Evolutionary conservation across 2,888 invertebrate species (phyloP), one percentile per base, ranked within the genome.

Genomic region (Cosmia pyralina): DNA sequence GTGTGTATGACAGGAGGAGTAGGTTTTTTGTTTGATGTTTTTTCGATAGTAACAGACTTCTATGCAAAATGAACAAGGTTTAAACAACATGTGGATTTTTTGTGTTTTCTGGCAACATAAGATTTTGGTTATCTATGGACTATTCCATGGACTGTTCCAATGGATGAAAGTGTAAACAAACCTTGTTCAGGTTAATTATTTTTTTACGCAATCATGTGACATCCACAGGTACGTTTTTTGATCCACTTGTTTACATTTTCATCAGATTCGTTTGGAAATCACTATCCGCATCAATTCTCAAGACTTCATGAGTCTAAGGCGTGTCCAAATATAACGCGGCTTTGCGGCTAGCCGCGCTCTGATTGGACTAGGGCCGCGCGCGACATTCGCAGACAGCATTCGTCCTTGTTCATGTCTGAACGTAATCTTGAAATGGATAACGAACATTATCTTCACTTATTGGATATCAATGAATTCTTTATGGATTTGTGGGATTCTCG

Each of bases 1-100:
- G 66, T 95, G 95, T 86, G 96, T 96, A 92, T 96, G 95, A 95
- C 94, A 92, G 65, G 87, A 90, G 90, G 90, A 92, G 90, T 92
- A 79, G 85, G 85, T 34, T 79, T 90, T 91, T 90, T 82, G 74
- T 88, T 89, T 59, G 8, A 71, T 72, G 19, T 72, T 67, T 74
- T 67, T 28, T n/a, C 10, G 17, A 48, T 17, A 48, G 17, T n/a
- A 6, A 4, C n/a, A 13, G 10, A 15, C 10, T 28, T 69, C 15
- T 52, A 53, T 22, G 60, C 22, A 11, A 53, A 50, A 76, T 50
- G 5, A 11, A 2, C 11, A 10, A 50, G n/a, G n/a, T 52, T 17
- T 22, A 10, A 50, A n/a, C 50, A 50, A 34, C 2, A 7, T 1
- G 7, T 28, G 55, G 28, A 28, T 17, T 50, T 63, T n/a, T 19